These are phyloP conservation scores for Allacma fusca DNA, from an alignment of 2,888 invertebrate species.

Conservation along the genomic window DNA sequence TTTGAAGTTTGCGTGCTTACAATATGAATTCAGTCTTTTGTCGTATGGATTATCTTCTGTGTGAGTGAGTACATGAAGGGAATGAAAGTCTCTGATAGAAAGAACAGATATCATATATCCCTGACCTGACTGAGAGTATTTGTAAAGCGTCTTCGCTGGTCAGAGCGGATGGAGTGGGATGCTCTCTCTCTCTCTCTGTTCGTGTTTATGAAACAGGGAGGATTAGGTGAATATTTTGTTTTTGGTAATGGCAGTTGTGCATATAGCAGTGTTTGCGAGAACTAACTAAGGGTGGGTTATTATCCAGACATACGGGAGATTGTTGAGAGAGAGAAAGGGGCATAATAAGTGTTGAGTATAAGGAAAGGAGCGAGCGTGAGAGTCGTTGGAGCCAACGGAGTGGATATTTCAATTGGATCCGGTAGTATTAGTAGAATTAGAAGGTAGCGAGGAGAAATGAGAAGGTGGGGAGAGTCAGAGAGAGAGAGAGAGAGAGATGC, in stretches of 20 bases:
- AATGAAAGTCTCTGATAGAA: background rate
- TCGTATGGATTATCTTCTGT: constrained; percentile 17
- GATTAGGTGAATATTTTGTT: background rate
- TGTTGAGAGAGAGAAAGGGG: no score
- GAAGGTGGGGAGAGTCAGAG: constrained; percentile 16
- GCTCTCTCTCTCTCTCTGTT: background rate
- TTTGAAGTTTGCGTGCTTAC: constrained; percentile 47
- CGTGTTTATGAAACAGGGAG: background rate
- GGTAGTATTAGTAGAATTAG: constrained; percentile 7
- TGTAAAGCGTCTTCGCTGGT: background rate
- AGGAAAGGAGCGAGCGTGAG: background rate
- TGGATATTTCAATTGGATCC: constrained; percentile 5
- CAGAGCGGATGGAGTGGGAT: background rate
- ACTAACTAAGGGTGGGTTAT: no score
- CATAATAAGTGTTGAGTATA: background rate
- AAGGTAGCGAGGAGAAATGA: constrained; percentile 20
- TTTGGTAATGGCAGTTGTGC: background rate
- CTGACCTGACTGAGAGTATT: constrained; percentile 2
- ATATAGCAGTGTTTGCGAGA: no score
- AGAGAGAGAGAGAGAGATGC: constrained; percentile 28
- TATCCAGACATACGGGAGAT: no score
- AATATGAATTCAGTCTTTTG: constrained; percentile 43
- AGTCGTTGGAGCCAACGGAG: background rate
- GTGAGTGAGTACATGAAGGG: constrained; percentile 20
- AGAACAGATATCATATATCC: background rate